Base-by-base conservation (phyloP, 2,888 invertebrate species). In the Nomada ferruginata region DNA sequence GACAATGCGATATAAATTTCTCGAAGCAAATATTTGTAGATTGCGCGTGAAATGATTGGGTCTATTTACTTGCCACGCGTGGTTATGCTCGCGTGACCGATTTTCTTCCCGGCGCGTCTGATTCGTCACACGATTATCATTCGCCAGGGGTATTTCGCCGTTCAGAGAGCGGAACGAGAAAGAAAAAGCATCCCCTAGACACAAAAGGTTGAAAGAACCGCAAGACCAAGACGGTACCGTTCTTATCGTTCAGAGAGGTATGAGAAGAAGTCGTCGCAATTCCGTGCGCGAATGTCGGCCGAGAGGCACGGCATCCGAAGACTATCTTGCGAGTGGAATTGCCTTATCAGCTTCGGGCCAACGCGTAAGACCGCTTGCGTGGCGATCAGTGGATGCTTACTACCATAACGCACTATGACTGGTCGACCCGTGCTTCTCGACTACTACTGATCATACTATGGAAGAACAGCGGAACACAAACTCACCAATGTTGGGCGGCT, bases 271-370 rank as follows among this genome's bases (percentile, higher is more conserved):
- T 23, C 10, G 13, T 23, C 0, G 15, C 23, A 11, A 15, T 47
- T 47, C 47, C n/a, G 9, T 52, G n/a, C 53, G 18, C 26, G 13
- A 29, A 13, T 13, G 15, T 23, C 59, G 20, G 4, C 36, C n/a
- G 4, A 1, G n/a, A 1, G 23, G 50, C 60, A 20, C 47, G 11
- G 52, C 13, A 55, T 50, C 53, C 18, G 15, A 36, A 2, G 18
- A 63, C n/a, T 53, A 71, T 78, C 74, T 82, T 18, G 20, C 11
- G 81, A 73, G 76, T 79, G 85, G 70, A 76, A 86, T 83, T 79
- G 83, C 70, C 77, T 88, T 89, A 87, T 87, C 88, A 85, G 63
- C 47, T 69, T 71, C 23, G n/a, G 36, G 15, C 47, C 13, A 15
- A 36, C 55, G 52, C 5, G 57, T 57, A 5, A 29, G 5, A 20